Conservation (phyloP, 1,140 invertebrate genomes). For the Rhagoletis pomonella region DNA sequence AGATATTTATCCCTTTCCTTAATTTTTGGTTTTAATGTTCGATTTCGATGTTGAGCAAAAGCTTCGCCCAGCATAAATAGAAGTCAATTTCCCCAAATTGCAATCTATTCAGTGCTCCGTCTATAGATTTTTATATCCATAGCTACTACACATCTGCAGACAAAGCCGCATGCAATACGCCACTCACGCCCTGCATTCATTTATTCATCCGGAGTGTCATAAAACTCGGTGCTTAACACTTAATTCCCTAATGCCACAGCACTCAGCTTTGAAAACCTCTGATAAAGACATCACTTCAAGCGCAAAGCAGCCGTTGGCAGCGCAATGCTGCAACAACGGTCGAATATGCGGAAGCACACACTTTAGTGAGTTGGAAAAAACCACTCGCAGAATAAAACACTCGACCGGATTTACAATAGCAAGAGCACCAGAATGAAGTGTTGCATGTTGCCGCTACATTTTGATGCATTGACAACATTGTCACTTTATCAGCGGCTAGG, state of each 20-base stretch:
- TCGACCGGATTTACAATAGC: neutral
- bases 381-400: neutral
- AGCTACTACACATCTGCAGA: neutral
- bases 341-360: neutral
- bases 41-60: no score
- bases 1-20: no score
- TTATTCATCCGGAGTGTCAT: conserved; percentile 27
- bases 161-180: neutral
- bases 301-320: neutral
- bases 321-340: neutral
- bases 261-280: conserved; percentile 8
- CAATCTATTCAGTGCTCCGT: neutral
- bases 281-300: conserved; percentile 44
- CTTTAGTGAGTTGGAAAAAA: neutral
- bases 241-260: conserved; percentile 12
- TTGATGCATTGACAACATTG: conserved; percentile 45
- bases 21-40: no score
- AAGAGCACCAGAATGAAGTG: neutral
- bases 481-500: conserved; percentile 30
- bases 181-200: neutral
- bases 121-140: neutral
- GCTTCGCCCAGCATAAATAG: no score
- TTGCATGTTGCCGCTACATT: conserved; percentile 38
- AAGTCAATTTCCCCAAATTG: neutral
- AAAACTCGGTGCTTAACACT: conserved; percentile 34